Percentiles rank a stretch among this genome's conserved stretches.
These are phyloP conservation scores for Aricia artaxerxes DNA, from an alignment of 2,888 invertebrate species.

Conservation along the genomic window DNA sequence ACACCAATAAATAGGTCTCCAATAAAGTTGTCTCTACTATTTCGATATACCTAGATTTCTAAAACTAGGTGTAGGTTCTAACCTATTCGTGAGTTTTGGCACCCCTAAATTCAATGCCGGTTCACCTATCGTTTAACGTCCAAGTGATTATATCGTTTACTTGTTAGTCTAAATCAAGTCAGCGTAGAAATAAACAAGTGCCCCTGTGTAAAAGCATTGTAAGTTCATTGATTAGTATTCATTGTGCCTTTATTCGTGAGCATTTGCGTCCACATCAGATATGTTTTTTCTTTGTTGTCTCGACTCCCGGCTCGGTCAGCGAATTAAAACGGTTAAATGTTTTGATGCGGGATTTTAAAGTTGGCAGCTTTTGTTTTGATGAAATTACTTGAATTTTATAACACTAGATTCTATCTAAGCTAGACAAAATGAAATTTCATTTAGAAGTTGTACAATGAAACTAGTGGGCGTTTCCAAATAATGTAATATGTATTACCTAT, in stretches of 20 bases:
- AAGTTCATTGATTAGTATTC: slow-evolving; percentile 44
- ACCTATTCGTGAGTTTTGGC: neutral
- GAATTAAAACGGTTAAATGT: slow-evolving; percentile 22
- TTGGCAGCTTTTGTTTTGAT: slow-evolving; percentile 15
- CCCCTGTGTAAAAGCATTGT: slow-evolving; percentile 37
- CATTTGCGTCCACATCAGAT: slow-evolving; percentile 29
- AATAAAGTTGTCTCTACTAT: neutral
- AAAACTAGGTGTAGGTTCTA: neutral
- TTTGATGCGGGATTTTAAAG: slow-evolving; percentile 18
- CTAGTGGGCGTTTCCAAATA: neutral
- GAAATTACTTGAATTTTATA: neutral
- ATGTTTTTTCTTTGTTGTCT: slow-evolving; percentile 32
- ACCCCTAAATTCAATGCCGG: neutral
- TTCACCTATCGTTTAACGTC: neutral
- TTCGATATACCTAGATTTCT: neutral
- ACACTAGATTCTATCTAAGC: neutral
- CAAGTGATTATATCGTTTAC: neutral
- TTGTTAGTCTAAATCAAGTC: neutral
- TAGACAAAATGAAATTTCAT: neutral
- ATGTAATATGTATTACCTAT: neutral
- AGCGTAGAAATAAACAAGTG: neutral
- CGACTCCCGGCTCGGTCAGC: neutral
- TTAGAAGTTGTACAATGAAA: no score
- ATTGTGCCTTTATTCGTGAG: slow-evolving; percentile 43
- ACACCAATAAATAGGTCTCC: neutral